Conservation (phyloP, 2,888 invertebrate species). For the Mayetiola destructor region DNA sequence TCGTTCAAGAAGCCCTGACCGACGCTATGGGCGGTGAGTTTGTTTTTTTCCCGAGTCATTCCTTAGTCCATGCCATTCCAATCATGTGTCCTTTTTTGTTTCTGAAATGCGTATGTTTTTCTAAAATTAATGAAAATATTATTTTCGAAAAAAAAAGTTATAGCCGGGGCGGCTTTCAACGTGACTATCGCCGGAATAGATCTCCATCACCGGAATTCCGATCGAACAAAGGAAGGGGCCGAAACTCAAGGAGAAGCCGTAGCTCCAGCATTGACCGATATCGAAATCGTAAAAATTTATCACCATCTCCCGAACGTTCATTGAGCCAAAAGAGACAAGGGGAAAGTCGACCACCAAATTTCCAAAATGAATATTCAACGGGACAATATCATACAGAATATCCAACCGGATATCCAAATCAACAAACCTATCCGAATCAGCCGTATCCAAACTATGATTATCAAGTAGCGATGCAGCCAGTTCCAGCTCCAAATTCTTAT, state of each 20-base stretch:
- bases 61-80: background rate
- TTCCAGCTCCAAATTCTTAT: background rate
- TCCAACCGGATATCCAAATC: background rate
- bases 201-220: slow-evolving; percentile 18
- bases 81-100: background rate
- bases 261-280: slow-evolving; percentile 16
- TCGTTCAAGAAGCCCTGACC: slow-evolving; percentile 16
- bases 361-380: background rate
- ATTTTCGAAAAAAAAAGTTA: background rate
- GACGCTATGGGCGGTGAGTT: background rate
- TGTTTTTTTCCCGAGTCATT: background rate
- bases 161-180: background rate
- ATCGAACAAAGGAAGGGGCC: slow-evolving; percentile 19
- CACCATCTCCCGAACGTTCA: background rate
- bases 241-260: slow-evolving; percentile 17
- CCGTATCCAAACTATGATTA: slow-evolving; percentile 1
- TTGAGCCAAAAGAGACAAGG: background rate
- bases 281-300: slow-evolving; percentile 11
- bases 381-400: background rate
- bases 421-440: background rate
- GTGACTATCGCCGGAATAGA: background rate
- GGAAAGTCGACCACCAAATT: background rate
- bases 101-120: no score
- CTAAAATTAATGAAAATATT: background rate
- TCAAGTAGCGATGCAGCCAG: background rate